Conservation (phyloP, 1,140 invertebrate genomes). For the Tetramorium alpestre region DNA sequence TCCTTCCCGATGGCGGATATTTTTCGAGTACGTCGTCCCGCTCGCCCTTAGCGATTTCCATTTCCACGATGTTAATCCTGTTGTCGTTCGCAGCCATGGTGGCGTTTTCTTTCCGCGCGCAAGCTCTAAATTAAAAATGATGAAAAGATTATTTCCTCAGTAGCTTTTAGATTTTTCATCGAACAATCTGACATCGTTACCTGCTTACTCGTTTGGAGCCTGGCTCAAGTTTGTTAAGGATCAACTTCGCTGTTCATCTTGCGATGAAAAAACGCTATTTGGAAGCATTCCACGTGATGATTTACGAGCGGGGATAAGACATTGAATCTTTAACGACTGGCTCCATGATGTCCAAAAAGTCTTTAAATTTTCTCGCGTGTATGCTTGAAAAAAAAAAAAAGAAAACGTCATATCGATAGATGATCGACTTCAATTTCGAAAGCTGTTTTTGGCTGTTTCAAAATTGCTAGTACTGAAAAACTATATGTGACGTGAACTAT, state of each 20-base stretch:
- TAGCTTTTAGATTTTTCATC: neutral
- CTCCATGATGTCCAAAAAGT: neutral
- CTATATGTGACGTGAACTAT: no score
- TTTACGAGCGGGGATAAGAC: neutral
- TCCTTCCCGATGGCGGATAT: neutral
- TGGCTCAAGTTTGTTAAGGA: neutral
- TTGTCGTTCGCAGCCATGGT: slow-evolving; percentile 75
- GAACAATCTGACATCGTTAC: no score
- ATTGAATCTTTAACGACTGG: neutral
- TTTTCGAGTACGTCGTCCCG: slow-evolving; percentile 62
- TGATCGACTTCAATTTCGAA: neutral
- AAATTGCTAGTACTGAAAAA: no score
- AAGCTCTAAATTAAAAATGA: neutral
- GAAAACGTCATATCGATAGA: neutral
- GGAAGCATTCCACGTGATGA: neutral
- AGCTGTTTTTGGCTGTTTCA: neutral
- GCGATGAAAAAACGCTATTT: neutral
- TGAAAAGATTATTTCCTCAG: neutral
- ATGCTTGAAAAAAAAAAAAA: neutral
- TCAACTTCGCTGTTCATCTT: neutral
- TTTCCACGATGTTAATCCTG: slow-evolving; percentile 62
- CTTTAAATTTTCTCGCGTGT: neutral
- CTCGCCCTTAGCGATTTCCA: slow-evolving; percentile 73
- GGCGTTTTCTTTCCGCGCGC: neutral
- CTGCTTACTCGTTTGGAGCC: no score